Percentiles rank a stretch among this genome's conserved stretches.
phyloP scores from a whole-genome alignment of 2,888 invertebrate genomes.

The Drosophila planitibia region DNA sequence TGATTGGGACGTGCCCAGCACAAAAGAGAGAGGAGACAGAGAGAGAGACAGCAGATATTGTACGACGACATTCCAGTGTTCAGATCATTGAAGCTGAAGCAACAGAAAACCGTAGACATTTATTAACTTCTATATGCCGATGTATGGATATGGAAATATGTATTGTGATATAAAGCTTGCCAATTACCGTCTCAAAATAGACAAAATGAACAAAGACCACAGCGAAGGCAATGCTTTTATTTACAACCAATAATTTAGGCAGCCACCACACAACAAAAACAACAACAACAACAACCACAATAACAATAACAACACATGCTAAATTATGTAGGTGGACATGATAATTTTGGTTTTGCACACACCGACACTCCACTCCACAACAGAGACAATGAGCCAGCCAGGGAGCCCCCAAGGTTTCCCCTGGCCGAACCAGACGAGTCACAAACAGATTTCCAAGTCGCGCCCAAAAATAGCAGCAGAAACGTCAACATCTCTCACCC shows the following conservation, averaged over 20 bases:
- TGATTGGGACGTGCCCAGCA: slow-evolving; percentile 47
- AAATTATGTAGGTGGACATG: slow-evolving; percentile 80
- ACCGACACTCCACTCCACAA: slow-evolving; percentile 55
- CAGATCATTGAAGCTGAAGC: slow-evolving; percentile 10
- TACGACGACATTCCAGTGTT: slow-evolving; percentile 37
- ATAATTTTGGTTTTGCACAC: slow-evolving; percentile 75
- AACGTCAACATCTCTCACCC: slow-evolving; percentile 25
- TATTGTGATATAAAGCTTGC: slow-evolving; percentile 40
- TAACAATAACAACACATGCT: slow-evolving; percentile 63
- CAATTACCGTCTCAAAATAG: slow-evolving; percentile 75
- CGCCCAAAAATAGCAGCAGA: slow-evolving; percentile 70
- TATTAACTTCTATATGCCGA: slow-evolving; percentile 35
- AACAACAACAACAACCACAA: slow-evolving; percentile 34
- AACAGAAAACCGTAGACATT: slow-evolving; percentile 21
- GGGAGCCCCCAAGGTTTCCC: slow-evolving; percentile 45
- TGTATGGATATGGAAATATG: slow-evolving; percentile 5
- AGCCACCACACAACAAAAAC: slow-evolving; percentile 35
- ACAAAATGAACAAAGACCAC: slow-evolving; percentile 60
- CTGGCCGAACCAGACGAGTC: slow-evolving; percentile 45
- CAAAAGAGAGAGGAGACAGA: background rate
- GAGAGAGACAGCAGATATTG: slow-evolving; percentile 5
- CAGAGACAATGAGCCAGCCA: slow-evolving; percentile 17
- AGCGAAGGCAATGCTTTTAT: slow-evolving; percentile 63
- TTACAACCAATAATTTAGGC: slow-evolving; percentile 80
- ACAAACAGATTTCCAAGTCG: slow-evolving; percentile 66